Evolutionary conservation across 2,888 invertebrate genomes (phyloP), one percentile per base, ranked within the genome.

Genomic region (Corbicula japonica): DNA sequence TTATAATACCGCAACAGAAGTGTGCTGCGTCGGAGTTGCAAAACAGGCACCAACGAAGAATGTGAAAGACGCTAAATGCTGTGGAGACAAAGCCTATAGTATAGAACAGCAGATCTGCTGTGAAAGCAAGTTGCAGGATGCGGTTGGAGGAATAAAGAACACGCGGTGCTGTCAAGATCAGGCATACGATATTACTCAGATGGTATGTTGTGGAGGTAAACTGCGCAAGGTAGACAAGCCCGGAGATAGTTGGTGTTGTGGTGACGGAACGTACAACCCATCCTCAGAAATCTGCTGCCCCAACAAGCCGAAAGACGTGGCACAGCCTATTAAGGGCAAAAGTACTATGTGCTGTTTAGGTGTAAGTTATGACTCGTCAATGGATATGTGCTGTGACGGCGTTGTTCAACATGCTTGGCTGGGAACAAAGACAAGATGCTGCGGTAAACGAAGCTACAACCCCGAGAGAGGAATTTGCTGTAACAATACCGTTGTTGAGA

Each of bases 361-460:
- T 8, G 52, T 63, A 4, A 80, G 76, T 52, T 76, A 76, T 41
- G 76, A 80, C 52, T 44, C 69, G 3, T 23, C 48, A 2, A 80
- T 80, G 76, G 80, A 80, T 32, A 68, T 80, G 23, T 80, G 80
- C 26, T 80, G 80, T 60, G 72, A 76, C 8, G 80, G 76, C 21
- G 70, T 69, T 0, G 46, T 80, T 6, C 80, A 80, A 61, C 80
- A 80, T 48, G 76, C 76, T 15, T 80, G 80, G 80, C 26, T 76
- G 2, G 76, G 76, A 38, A 3, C 56, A 1, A 72, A 69, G 26
- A 80, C 80, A 41, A 41, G 62, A 2, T 80, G 80, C 21, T 80
- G 80, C 41, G 76, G 73, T 30, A 38, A 60, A 44, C 56, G 76
- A 54, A 80, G 80, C 48, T 80, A 80, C 61, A 80, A 80, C 44